Conservation (phyloP, 2,797 vertebrate genomes). For the Eulemur albifrons region DNA sequence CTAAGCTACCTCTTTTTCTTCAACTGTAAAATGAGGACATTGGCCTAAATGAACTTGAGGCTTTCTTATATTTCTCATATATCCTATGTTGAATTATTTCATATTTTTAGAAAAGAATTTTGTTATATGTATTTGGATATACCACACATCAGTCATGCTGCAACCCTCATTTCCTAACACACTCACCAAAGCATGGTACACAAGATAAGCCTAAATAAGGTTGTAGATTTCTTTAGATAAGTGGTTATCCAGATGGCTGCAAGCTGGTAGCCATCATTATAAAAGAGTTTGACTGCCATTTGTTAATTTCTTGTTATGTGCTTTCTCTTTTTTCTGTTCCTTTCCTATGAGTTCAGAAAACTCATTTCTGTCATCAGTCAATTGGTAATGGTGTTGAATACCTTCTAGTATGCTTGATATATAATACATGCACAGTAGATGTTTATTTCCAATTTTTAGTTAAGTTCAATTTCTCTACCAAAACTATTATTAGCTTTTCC, state of each 20-base stretch:
- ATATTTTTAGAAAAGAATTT: not conserved
- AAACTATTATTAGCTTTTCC: not conserved
- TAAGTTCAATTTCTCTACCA: not conserved
- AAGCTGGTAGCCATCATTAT: not conserved
- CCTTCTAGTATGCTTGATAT: not conserved
- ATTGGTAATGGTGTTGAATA: not conserved
- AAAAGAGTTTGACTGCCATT: not conserved
- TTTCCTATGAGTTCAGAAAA: not conserved
- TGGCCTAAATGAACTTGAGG: not conserved
- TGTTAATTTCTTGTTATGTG: not conserved
- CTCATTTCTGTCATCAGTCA: not conserved
- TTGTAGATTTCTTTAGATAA: not conserved
- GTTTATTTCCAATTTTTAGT: not conserved
- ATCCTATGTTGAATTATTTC: not conserved
- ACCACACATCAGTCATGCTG: not conserved
- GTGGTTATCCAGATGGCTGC: not conserved
- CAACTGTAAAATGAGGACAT: not conserved
- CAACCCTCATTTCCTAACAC: not conserved
- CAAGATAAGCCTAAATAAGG: not conserved
- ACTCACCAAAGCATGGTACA: not conserved
- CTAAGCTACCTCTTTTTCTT: not conserved
- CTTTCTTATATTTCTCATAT: not conserved
- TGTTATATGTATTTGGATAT: not conserved
- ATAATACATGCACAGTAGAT: not conserved
- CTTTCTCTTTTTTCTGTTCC: not conserved